A percentile compares a stretch with the other conserved stretches of the same genome.
Evolutionary conservation across 2,797 vertebrate genomes (phyloP).

Genomic region (Echiichthys vipera): DNA sequence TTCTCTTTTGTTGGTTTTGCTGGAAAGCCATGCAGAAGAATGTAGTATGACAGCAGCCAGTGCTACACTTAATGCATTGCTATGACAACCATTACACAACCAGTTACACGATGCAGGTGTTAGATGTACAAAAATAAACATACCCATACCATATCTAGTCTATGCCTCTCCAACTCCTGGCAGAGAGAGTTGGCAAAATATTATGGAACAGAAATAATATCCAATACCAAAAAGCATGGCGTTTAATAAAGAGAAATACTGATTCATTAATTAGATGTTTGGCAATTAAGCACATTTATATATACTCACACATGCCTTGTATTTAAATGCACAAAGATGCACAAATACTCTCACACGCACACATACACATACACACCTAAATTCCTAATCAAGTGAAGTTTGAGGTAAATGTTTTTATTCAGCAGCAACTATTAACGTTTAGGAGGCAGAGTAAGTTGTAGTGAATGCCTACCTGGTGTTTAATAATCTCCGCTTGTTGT

Average conservation of each 20-base stretch:
- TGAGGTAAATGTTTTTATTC: slow-evolving; percentile 60
- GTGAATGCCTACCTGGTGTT: slow-evolving; percentile 92
- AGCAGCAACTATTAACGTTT: slow-evolving; percentile 62
- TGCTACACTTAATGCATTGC: slow-evolving; percentile 99
- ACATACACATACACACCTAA: background rate
- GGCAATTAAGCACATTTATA: slow-evolving; percentile 55
- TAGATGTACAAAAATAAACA: slow-evolving; percentile 99
- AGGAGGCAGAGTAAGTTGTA: slow-evolving; percentile 46
- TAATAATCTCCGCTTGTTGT: slow-evolving; percentile 97
- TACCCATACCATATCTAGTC: slow-evolving; percentile 99
- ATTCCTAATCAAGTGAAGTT: slow-evolving; percentile 50
- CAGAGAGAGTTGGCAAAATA: slow-evolving; percentile 99
- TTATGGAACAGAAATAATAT: slow-evolving; percentile 98
- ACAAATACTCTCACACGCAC: slow-evolving; percentile 19
- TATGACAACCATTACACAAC: slow-evolving; percentile 99
- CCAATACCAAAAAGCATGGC: slow-evolving; percentile 89
- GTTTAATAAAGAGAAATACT: slow-evolving; percentile 83
- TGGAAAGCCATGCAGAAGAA: slow-evolving; percentile 99
- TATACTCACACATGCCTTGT: slow-evolving; percentile 41
- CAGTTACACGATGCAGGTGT: slow-evolving; percentile 99
- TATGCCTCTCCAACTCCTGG: slow-evolving; percentile 99
- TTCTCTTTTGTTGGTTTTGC: slow-evolving; percentile 89
- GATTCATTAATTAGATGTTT: slow-evolving; percentile 61
- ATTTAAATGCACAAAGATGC: slow-evolving; percentile 32
- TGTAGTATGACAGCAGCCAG: slow-evolving; percentile 99